phyloP scores from a whole-genome alignment of 2,888 invertebrate genomes.

The Drosophila atroscutellata region DNA sequence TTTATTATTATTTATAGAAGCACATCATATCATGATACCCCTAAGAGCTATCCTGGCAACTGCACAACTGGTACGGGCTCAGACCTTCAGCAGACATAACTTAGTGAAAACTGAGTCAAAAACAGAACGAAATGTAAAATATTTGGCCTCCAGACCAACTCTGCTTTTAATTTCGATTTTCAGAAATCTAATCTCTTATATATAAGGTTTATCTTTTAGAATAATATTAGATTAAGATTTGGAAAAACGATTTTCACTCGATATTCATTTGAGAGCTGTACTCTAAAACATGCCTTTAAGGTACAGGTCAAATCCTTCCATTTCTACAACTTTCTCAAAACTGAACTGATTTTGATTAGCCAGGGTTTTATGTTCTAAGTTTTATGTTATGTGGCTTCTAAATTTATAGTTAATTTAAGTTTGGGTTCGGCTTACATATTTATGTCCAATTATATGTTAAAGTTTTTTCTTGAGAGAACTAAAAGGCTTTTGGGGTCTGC shows the following conservation, averaged over 20 bases:
- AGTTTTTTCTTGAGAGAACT: not conserved
- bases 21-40: not conserved
- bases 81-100: not conserved
- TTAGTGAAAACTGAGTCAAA: not conserved
- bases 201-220: not conserved
- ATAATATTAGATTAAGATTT: not conserved
- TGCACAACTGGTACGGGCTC: not conserved
- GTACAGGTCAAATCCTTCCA: not conserved
- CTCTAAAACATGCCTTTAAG: not conserved
- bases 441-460: not conserved
- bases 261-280: not conserved
- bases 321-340: not conserved
- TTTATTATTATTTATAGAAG: not conserved
- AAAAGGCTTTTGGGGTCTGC: not conserved
- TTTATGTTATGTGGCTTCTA: not conserved
- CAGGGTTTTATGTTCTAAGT: not conserved
- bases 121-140: not conserved
- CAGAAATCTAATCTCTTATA: not conserved
- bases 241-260: not conserved
- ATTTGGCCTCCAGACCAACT: not conserved
- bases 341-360: not conserved
- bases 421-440: not conserved
- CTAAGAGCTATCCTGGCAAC: not conserved
- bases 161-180: not conserved
- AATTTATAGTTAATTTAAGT: not conserved